Base-by-base conservation (phyloP, 2,113 vertebrate genomes). In the Piaya cayana region DNA sequence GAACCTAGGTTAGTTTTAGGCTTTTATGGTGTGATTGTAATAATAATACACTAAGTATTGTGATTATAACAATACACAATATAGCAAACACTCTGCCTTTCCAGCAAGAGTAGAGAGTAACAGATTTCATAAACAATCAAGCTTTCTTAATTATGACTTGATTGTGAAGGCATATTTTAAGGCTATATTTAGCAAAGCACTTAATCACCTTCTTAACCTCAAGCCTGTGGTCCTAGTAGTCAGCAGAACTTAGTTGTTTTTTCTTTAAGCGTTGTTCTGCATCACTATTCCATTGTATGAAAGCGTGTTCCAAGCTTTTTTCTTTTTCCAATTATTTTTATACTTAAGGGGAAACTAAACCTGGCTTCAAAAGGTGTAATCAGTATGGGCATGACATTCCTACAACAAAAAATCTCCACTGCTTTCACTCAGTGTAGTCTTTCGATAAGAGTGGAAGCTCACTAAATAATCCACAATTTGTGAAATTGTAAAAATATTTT, bases 121-220 rank as follows among this genome's bases (percentile, higher is more conserved):
- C 9, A 81, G 49, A 50, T 37, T 36, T 19, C 30, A 52, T 82
- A 70, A 78, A 89, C 47, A 94, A 94, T 92, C 71, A 77, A 60
- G 72, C 52, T 86, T 88, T 71, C 71, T 86, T 71, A 90, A 74
- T 95, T 90, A 78, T 42, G 4, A 81, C 50, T 71, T 52, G 15
- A 64, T 83, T 71, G 39, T 86, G 55, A 84, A 90, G 52, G 52
- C 60, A 52, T 70, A 76, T 88, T 91, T 84, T 84, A 78, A 60
- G 21, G n/a, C 86, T 91, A 42, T 86, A 89, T 93, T 93, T 95
- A 91, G 77, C 43, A 91, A 92, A 88, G 72, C 36, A 25, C 10
- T 88, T 78, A 67, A 82, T 80, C 64, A 78, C 56, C 27, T 68
- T 84, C n/a, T 53, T 93, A 56, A 75, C 32, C 39, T 75, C 43